Base-by-base conservation (phyloP, 2,113 vertebrate species). In the Nymphicus hollandicus region DNA sequence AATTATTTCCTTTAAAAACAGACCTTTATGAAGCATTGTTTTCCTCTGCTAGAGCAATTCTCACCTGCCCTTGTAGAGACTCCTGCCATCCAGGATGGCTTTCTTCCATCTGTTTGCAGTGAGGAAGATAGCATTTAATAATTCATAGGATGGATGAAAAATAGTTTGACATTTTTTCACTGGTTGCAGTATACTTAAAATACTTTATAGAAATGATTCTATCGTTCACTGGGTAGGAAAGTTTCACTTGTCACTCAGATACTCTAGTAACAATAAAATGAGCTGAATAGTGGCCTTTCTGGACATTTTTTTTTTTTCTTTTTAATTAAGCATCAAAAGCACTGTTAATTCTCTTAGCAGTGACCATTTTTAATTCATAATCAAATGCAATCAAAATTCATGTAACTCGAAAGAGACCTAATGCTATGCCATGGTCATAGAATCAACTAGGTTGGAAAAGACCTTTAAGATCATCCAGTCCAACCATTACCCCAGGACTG, bases 71-170 rank as follows among this genome's bases (percentile, higher is more conserved):
- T 74, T 94, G 70, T 41, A 56, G 53, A 86, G 58, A 50, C 7
- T 78, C 33, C 49, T 86, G 60, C 27, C 55, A 73, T 70, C 46
- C 41, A 81, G 68, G 73, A 61, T 78, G 73, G 55, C 46, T 94
- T n/a, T 17, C 46, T 94, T 89, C 77, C 61, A 94, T 92, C 68
- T 91, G 50, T 70, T 86, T 91, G 41, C 69, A 71, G 22, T 49
- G 9, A 89, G 25, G 18, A 39, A 91, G 52, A 71, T 12, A 53
- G 25, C 25, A 47, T 78, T 96, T 81, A 91, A 81, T 95, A 96
- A 94, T 87, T 92, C 73, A 96, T 68, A 33, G 9, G 7, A 43
- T 81, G 29, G 47, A 81, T 81, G 61, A 85, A 44, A 84, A 95
- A 74, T n/a, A 60, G 23, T 49, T 77, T 93, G 84, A 89, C 56